A percentile compares a stretch with the other conserved stretches of the same genome.
These are phyloP conservation scores for Pavo muticus DNA, from an alignment of 2,113 vertebrate genomes.

Conservation along the genomic window DNA sequence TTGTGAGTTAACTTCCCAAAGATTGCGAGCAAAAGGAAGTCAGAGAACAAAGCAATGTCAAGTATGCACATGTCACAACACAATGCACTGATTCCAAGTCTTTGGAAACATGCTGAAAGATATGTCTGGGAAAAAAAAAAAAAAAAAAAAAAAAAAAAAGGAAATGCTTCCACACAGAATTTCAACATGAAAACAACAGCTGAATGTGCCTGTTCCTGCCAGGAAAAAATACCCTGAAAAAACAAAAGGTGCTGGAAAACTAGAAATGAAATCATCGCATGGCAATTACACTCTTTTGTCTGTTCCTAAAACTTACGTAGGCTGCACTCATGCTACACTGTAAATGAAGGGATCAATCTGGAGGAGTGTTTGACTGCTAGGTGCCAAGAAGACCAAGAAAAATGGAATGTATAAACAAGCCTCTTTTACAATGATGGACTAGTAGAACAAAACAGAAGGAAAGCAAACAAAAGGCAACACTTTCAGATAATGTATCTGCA, in stretches of 20 bases:
- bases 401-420: constrained; percentile 66
- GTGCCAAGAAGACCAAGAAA: constrained; percentile 65
- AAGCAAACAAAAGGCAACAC: constrained; percentile 41
- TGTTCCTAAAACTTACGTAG: constrained; percentile 59
- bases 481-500: constrained; percentile 54
- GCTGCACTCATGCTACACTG: constrained; percentile 46
- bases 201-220: constrained; percentile 68
- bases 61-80: constrained; percentile 77
- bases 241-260: constrained; percentile 66
- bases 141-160: constrained; percentile 1
- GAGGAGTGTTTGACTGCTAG: constrained; percentile 22
- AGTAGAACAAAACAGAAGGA: constrained; percentile 41
- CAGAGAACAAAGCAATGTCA: constrained; percentile 80
- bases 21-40: constrained; percentile 81
- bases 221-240: constrained; percentile 70
- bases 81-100: constrained; percentile 71
- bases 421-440: constrained; percentile 32
- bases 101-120: constrained; percentile 75
- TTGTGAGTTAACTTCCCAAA: constrained; percentile 83
- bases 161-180: constrained; percentile 32
- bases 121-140: constrained; percentile 46
- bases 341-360: constrained; percentile 34
- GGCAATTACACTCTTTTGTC: constrained; percentile 64
- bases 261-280: constrained; percentile 73
- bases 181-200: constrained; percentile 76